Evolutionary conservation across 2,888 invertebrate species (phyloP).

Genomic region (Parapristionchus giblindavisi): DNA sequence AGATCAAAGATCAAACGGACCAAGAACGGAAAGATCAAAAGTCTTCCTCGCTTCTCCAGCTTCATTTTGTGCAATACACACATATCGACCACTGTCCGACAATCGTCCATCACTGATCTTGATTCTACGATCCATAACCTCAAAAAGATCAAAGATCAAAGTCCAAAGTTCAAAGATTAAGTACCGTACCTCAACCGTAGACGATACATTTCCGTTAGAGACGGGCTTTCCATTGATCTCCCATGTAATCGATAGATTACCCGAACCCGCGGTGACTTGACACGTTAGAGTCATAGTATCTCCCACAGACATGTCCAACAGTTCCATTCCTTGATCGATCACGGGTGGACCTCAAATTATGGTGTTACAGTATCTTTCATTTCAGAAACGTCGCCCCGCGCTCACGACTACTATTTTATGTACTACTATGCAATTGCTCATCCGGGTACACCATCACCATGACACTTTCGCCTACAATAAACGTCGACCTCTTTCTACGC

Average conservation of each 20-base stretch:
- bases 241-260: slow-evolving; percentile 53
- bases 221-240: slow-evolving; percentile 53
- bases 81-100: slow-evolving; percentile 75
- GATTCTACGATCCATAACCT: slow-evolving; percentile 52
- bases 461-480: neutral
- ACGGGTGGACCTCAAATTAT: slow-evolving; percentile 60
- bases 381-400: slow-evolving; percentile 29
- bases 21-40: slow-evolving; percentile 75
- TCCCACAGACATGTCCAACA: slow-evolving; percentile 65
- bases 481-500: neutral
- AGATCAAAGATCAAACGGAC: slow-evolving; percentile 70
- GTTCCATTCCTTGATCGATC: slow-evolving; percentile 49
- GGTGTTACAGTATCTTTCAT: slow-evolving; percentile 12
- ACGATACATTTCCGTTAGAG: slow-evolving; percentile 41
- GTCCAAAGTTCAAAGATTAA: neutral
- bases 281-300: slow-evolving; percentile 70
- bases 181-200: slow-evolving; percentile 39
- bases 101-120: slow-evolving; percentile 59
- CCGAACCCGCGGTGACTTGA: slow-evolving; percentile 68
- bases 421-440: neutral
- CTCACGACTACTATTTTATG: neutral
- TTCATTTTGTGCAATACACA: slow-evolving; percentile 75
- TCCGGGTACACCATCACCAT: neutral
- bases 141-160: slow-evolving; percentile 2
- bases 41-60: slow-evolving; percentile 74